Conservation (phyloP, 2,888 invertebrate species). For the Hirtodrosophila duncani region DNA sequence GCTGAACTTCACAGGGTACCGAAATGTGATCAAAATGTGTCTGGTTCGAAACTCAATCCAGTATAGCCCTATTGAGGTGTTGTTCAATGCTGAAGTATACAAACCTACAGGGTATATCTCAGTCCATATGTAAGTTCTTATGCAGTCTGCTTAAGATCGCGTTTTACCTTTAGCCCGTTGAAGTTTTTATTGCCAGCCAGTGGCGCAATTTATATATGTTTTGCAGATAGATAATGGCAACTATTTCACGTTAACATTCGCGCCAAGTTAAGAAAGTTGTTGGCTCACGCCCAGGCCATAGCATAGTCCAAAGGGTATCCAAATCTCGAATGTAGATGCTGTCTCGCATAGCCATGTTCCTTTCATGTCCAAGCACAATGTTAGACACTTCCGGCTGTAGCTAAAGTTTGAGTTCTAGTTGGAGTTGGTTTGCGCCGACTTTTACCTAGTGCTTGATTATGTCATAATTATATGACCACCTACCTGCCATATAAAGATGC, state of each 20-base stretch:
- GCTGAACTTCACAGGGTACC: too few relatives aligned
- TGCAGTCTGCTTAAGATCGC: background rate
- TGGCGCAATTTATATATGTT: slow-evolving; percentile 45
- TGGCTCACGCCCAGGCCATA: slow-evolving; percentile 45
- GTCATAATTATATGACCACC: slow-evolving; percentile 54
- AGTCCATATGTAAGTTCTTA: too few relatives aligned
- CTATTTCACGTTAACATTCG: slow-evolving; percentile 45
- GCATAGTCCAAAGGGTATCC: background rate
- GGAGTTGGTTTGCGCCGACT: too few relatives aligned
- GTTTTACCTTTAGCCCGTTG: slow-evolving; percentile 32
- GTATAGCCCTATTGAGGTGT: too few relatives aligned
- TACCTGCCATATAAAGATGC: slow-evolving; percentile 52
- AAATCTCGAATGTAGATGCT: background rate
- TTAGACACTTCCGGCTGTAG: slow-evolving; percentile 44
- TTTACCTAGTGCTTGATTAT: slow-evolving; percentile 47
- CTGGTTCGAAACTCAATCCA: too few relatives aligned
- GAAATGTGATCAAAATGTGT: too few relatives aligned
- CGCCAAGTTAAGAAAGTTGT: slow-evolving; percentile 59
- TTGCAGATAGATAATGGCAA: slow-evolving; percentile 53
- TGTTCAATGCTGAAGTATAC: too few relatives aligned
- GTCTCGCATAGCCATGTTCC: background rate
- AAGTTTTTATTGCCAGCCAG: slow-evolving; percentile 60
- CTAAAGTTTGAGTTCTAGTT: too few relatives aligned
- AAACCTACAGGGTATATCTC: too few relatives aligned
- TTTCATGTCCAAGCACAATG: too few relatives aligned